Evolutionary conservation across 2,113 vertebrate genomes (phyloP).

Genomic region (Circaetus cinerascens): DNA sequence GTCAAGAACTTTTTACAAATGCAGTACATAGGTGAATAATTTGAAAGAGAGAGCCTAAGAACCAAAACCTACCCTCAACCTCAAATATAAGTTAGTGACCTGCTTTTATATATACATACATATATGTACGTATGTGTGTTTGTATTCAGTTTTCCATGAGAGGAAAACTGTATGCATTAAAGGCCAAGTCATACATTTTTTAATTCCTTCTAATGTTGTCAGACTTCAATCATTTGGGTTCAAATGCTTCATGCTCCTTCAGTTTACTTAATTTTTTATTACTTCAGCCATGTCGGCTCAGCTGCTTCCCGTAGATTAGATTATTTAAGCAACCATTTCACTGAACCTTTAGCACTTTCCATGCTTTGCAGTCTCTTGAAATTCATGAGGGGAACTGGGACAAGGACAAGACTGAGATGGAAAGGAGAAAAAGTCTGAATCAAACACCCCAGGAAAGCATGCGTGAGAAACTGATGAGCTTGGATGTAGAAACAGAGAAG

Average conservation of each 20-base stretch:
- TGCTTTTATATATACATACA: background rate
- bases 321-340: background rate
- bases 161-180: background rate
- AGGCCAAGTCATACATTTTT: background rate
- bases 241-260: background rate
- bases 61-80: background rate
- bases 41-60: constrained; percentile 41
- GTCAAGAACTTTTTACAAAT: constrained; percentile 57
- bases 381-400: background rate
- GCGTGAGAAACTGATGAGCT: background rate
- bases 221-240: background rate
- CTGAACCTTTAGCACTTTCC: background rate
- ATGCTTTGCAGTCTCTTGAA: background rate
- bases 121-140: background rate
- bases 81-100: background rate
- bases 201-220: background rate
- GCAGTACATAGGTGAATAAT: constrained; percentile 37
- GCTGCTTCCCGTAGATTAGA: background rate
- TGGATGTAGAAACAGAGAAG: background rate
- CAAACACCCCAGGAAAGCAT: background rate
- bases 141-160: background rate
- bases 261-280: background rate
- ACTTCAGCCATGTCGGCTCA: background rate
- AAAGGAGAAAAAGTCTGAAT: background rate
- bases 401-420: background rate